Evolutionary conservation across 2,888 invertebrate species (phyloP).

Genomic region (Limnephilus lunatus): DNA sequence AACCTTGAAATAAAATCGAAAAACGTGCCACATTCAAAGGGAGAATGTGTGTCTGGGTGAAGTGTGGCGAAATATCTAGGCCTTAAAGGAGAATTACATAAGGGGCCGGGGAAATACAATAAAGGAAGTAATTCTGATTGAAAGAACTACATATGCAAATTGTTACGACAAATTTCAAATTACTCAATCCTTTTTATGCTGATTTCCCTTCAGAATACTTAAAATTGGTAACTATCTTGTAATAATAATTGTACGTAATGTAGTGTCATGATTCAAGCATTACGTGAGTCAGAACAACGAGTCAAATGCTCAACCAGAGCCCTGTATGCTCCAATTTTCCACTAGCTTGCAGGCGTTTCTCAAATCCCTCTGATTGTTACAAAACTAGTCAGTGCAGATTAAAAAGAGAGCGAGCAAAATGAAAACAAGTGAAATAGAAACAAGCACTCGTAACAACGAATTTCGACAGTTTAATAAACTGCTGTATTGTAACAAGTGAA

Average conservation of each 20-base stretch:
- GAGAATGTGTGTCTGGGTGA: constrained; percentile 56
- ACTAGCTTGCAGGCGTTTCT: too few relatives aligned
- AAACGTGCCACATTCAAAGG: constrained; percentile 63
- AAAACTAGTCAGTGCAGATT: background rate
- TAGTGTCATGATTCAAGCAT: background rate
- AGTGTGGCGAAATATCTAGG: constrained; percentile 35
- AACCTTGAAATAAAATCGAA: constrained; percentile 65
- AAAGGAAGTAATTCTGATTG: background rate
- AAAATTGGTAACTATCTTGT: background rate
- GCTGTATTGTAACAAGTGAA: background rate
- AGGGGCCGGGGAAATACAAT: background rate
- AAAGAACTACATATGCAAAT: background rate
- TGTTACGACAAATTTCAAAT: background rate
- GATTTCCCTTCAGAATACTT: background rate
- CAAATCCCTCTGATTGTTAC: background rate
- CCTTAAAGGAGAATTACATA: constrained; percentile 27
- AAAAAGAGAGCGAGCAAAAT: background rate
- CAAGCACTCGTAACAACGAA: too few relatives aligned
- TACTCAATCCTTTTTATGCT: background rate
- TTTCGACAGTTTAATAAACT: too few relatives aligned
- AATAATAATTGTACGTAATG: background rate
- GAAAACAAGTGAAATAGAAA: too few relatives aligned
- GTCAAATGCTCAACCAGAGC: too few relatives aligned
- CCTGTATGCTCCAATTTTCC: too few relatives aligned
- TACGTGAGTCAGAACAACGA: background rate